A percentile compares a stretch with the other conserved stretches of the same genome.
Evolutionary conservation across 1,140 invertebrate genomes (phyloP).

Genomic region (Pseudoatta argentina): DNA sequence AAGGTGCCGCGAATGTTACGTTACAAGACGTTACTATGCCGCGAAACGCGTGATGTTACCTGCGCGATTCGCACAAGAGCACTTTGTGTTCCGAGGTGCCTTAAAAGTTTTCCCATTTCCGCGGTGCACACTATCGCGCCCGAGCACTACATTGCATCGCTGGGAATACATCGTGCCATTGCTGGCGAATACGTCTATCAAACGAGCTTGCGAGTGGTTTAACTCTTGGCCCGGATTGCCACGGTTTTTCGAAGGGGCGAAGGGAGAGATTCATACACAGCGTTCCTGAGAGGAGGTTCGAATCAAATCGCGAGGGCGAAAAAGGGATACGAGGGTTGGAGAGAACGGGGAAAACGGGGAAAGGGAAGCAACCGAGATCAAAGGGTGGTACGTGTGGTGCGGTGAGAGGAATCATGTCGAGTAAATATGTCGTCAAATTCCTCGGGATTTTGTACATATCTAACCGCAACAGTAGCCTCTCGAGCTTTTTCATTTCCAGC

Average conservation of each 20-base stretch:
- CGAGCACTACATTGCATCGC: conserved; percentile 29
- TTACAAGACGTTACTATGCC: neutral
- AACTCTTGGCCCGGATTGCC: conserved; percentile 60
- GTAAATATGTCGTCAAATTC: conserved; percentile 61
- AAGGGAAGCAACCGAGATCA: neutral
- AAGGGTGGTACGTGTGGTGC: neutral
- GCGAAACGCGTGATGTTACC: conserved; percentile 47
- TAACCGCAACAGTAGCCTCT: conserved; percentile 26
- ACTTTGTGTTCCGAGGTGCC: conserved; percentile 71
- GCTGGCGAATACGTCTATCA: conserved; percentile 25
- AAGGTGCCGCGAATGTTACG: conserved; percentile 28
- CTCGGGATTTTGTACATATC: conserved; percentile 39
- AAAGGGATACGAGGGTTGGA: neutral
- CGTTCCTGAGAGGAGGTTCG: conserved; percentile 42
- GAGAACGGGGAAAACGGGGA: neutral
- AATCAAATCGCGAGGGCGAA: conserved; percentile 41
- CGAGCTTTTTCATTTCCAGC: conserved; percentile 22
- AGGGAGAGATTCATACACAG: conserved; percentile 47
- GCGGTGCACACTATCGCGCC: conserved; percentile 62
- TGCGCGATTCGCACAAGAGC: conserved; percentile 51
- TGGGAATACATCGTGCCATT: conserved; percentile 65
- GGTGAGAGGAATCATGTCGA: conserved; percentile 1
- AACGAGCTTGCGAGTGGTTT: conserved; percentile 60
- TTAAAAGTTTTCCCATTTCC: conserved; percentile 78
- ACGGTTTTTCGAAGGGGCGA: conserved; percentile 32